Evolutionary conservation across 2,113 vertebrate species (phyloP), one percentile per base, ranked within the genome.

Genomic region (Aphyosemion australe): DNA sequence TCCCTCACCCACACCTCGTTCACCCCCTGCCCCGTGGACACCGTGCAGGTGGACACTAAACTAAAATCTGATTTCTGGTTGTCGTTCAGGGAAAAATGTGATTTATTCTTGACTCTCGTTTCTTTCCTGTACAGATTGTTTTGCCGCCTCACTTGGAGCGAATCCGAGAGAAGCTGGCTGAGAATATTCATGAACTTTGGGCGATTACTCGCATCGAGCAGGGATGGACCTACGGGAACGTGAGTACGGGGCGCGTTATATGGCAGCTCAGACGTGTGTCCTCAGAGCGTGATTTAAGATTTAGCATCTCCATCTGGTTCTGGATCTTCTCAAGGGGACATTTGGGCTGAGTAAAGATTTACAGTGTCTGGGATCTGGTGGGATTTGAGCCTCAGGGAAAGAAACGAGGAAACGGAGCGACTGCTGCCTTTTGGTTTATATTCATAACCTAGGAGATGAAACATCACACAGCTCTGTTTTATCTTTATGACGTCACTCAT

Each of bases 151-250:
- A 97, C 53, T 88, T 97, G 89, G 96, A 97, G 70, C 92, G 95
- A 5, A 97, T 97, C 76, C 91, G 96, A 39, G 96, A 96, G 89
- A 97, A 95, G 78, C 89, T 97, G 82, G 96, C 96, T 0, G 96
- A 97, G 84, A 97, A 97, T 72, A 97, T 97, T 75, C 96, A 97
- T 11, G 95, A 96, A 65, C 93, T 97, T 19, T 97, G 96, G 96
- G 94, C 96, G 0, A 78, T 96, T 52, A 97, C 95, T 5, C 94
- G 95, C 50, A 96, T 97, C 0, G 96, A 97, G 61, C 94, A 96
- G 84, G 95, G 96, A 16, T 97, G 96, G 96, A 97, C 94, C 19
- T 97, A 95, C 0, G 96, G 94, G 43, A 79, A 45, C 45, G 96
- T 97, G 82, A 95, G 95, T 85, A 48, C 18, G 13, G 12, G 2